Conservation (phyloP, 2,797 vertebrate genomes). For the Notolabrus celidotus region DNA sequence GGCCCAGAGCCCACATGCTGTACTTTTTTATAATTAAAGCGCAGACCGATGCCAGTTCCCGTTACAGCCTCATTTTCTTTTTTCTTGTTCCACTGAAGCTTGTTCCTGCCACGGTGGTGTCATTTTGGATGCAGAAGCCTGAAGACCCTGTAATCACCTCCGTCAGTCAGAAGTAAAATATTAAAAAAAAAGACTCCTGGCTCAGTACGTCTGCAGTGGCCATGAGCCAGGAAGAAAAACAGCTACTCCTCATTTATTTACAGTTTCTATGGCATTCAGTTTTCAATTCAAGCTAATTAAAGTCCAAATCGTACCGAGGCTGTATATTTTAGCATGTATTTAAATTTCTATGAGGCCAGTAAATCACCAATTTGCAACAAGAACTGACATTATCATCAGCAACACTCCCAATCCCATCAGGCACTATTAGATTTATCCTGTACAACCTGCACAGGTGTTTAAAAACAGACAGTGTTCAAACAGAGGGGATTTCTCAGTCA, state of each 20-base stretch:
- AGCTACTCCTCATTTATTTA: slow-evolving; percentile 29
- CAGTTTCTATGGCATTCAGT: slow-evolving; percentile 15
- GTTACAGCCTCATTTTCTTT: slow-evolving; percentile 20
- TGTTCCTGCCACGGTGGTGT: slow-evolving; percentile 58
- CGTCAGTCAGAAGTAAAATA: slow-evolving; percentile 56
- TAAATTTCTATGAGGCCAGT: slow-evolving; percentile 10
- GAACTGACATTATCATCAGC: slow-evolving; percentile 20
- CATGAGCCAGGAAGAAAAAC: slow-evolving; percentile 8
- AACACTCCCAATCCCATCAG: neutral
- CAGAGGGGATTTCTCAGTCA: slow-evolving; percentile 6
- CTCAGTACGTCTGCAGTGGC: slow-evolving; percentile 23
- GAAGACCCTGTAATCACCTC: slow-evolving; percentile 59
- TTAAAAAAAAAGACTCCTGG: slow-evolving; percentile 30
- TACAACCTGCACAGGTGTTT: neutral
- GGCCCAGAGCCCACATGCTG: slow-evolving; percentile 37
- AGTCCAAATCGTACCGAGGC: slow-evolving; percentile 5
- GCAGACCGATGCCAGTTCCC: slow-evolving; percentile 32
- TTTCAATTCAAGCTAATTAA: slow-evolving; percentile 46
- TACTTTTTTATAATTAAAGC: slow-evolving; percentile 66
- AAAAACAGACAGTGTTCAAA: slow-evolving; percentile 10
- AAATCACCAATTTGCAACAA: slow-evolving; percentile 16
- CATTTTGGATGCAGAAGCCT: slow-evolving; percentile 38
- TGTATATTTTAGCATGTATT: slow-evolving; percentile 33
- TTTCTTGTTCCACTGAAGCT: slow-evolving; percentile 44
- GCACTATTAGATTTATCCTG: neutral